Evolutionary conservation across 2,797 vertebrate genomes (phyloP).

Genomic region (Peromyscus attwateri): DNA sequence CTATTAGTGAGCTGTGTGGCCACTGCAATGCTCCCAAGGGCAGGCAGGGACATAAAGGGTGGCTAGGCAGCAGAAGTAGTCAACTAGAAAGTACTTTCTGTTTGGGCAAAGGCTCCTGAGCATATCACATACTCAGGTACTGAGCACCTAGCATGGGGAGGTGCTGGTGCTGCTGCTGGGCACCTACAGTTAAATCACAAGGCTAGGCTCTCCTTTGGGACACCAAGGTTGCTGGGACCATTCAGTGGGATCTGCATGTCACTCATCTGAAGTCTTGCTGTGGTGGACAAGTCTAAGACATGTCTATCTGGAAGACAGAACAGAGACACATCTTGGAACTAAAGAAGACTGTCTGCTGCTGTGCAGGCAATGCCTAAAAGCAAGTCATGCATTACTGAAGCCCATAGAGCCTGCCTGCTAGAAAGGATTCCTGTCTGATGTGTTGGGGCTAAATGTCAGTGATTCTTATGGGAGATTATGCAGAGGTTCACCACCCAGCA

Average conservation of each 20-base stretch:
- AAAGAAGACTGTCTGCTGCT: not conserved
- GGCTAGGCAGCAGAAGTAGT: not conserved
- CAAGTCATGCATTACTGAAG: not conserved
- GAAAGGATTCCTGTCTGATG: not conserved
- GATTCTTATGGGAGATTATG: not conserved
- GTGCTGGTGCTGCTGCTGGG: not conserved
- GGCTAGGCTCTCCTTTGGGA: not conserved
- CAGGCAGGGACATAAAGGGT: too few relatives aligned
- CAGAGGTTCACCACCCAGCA: not conserved
- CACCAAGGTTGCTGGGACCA: not conserved
- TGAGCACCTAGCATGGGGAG: not conserved
- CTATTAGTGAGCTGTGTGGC: not conserved
- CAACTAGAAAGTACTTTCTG: not conserved
- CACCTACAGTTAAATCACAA: not conserved
- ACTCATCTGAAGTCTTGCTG: not conserved
- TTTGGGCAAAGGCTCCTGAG: not conserved
- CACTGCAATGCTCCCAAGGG: too few relatives aligned
- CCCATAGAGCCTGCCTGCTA: not conserved
- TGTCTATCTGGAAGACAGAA: not conserved
- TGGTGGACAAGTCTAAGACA: not conserved
- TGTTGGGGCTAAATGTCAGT: not conserved
- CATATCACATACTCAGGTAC: not conserved
- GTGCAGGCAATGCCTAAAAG: not conserved
- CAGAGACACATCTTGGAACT: not conserved
- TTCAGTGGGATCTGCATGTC: not conserved